Percentiles rank a stretch among this genome's conserved stretches.
Conservation (phyloP, 2,797 vertebrate genomes). For the Tympanoctomys barrerae region DNA sequence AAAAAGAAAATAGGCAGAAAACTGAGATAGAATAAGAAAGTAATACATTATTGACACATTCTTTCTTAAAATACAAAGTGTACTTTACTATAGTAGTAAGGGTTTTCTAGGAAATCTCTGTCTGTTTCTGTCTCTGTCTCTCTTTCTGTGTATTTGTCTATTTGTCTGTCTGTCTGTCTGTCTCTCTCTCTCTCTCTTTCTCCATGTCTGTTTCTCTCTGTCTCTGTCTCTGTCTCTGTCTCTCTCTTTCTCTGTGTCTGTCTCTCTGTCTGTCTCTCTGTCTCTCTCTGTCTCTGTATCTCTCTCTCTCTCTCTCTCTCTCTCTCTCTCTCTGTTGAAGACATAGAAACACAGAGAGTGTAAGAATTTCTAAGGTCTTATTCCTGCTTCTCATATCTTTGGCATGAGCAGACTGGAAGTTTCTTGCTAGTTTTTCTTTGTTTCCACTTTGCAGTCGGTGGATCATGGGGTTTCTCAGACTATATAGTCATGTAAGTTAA, state of each 20-base stretch:
- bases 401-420: background rate
- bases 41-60: background rate
- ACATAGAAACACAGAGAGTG: background rate
- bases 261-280: too few species aligned
- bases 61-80: background rate
- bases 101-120: background rate
- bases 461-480: background rate
- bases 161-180: too few species aligned
- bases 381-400: background rate
- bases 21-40: background rate
- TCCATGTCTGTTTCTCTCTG: background rate
- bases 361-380: background rate
- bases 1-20: background rate
- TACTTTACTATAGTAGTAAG: background rate
- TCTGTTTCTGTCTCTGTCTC: too few species aligned
- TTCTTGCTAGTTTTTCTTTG: background rate
- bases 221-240: background rate
- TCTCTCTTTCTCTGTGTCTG: background rate
- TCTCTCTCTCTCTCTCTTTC: background rate
- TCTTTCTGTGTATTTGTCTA: too few species aligned
- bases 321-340: background rate
- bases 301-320: too few species aligned
- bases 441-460: background rate
- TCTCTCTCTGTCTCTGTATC: background rate
- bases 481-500: background rate